Evolutionary conservation across 1,140 invertebrate genomes (phyloP).

Genomic region (Cherax quadricarinatus): DNA sequence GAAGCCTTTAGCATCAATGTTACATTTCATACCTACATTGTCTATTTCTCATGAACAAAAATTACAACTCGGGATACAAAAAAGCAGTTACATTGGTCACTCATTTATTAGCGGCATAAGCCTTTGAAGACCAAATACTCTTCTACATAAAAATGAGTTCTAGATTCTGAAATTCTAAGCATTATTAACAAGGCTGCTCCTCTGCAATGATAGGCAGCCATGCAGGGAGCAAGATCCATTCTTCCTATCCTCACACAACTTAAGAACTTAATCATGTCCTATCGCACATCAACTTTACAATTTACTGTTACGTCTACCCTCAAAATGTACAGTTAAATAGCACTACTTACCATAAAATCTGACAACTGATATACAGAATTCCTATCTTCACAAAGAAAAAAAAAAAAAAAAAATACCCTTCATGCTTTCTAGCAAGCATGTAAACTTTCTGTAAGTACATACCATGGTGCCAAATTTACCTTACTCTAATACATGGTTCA

Average conservation of each 20-base stretch:
- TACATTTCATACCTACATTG: too few relatives aligned
- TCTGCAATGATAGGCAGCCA: constrained; percentile 16
- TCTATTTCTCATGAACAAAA: too few relatives aligned
- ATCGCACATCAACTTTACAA: constrained; percentile 21
- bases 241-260: constrained; percentile 13
- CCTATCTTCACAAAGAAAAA: not conserved
- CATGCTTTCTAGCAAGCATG: not conserved
- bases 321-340: constrained; percentile 14
- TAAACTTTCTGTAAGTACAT: not conserved
- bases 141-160: constrained; percentile 44
- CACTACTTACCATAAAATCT: not conserved
- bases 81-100: not conserved
- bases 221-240: not conserved
- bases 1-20: too few relatives aligned
- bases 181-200: constrained; percentile 40
- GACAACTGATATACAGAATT: not conserved
- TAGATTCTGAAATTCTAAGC: constrained; percentile 35
- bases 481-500: not conserved
- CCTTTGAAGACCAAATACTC: constrained; percentile 21
- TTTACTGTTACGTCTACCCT: constrained; percentile 7
- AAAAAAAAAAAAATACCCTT: not conserved
- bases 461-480: not conserved
- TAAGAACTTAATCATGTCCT: not conserved
- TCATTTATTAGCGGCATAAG: constrained; percentile 25
- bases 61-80: too few relatives aligned